phyloP scores from a whole-genome alignment of 2,888 invertebrate species.

The Hydraecia micacea region DNA sequence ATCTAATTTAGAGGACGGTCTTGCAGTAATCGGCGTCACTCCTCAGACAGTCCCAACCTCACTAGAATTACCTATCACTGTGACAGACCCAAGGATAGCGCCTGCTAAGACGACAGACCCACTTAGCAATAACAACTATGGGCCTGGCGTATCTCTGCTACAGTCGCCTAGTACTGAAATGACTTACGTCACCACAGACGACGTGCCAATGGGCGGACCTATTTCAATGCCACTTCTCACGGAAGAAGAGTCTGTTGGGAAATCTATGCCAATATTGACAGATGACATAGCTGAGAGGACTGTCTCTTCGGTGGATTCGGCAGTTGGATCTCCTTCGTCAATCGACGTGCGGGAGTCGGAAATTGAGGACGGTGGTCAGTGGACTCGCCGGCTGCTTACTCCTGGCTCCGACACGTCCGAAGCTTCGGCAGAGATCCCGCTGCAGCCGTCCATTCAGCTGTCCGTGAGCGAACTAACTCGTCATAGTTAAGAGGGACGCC shows the following conservation, averaged over 20 bases:
- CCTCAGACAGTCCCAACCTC: conserved; percentile 92
- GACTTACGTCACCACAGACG: conserved; percentile 78
- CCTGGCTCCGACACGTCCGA: conserved; percentile 84
- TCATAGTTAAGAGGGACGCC: conserved; percentile 73
- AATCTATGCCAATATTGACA: conserved; percentile 86
- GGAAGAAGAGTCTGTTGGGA: conserved; percentile 84
- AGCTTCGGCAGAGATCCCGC: conserved; percentile 83
- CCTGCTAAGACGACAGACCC: conserved; percentile 85
- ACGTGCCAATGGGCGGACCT: conserved; percentile 77
- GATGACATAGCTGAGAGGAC: conserved; percentile 80
- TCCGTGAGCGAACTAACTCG: conserved; percentile 80
- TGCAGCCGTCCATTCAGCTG: conserved; percentile 84
- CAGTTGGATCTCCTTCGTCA: conserved; percentile 77
- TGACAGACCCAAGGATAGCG: conserved; percentile 94
- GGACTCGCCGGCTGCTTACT: conserved; percentile 81
- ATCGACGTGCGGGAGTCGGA: conserved; percentile 78
- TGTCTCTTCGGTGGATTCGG: conserved; percentile 77
- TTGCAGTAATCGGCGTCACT: conserved; percentile 91
- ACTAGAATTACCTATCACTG: conserved; percentile 93
- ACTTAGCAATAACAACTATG: conserved; percentile 77
- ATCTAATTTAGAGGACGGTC: conserved; percentile 88
- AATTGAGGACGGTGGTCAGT: conserved; percentile 76
- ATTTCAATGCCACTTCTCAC: conserved; percentile 91
- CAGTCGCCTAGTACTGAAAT: conserved; percentile 82
- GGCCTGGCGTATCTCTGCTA: conserved; percentile 74